Evolutionary conservation across 1,140 invertebrate species (phyloP).

Genomic region (Odontomachus brunneus): DNA sequence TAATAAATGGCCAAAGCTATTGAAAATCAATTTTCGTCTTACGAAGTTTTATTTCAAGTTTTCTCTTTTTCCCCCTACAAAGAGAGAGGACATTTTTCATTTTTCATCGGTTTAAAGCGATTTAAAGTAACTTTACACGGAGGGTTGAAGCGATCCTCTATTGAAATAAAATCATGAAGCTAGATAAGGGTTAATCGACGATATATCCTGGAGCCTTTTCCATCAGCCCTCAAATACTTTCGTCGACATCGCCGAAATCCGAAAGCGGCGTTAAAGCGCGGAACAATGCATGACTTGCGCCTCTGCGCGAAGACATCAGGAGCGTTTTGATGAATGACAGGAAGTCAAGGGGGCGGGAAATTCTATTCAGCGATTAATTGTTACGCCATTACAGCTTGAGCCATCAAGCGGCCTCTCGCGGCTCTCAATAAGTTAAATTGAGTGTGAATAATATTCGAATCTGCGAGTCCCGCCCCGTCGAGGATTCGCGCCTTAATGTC

Average conservation of each 20-base stretch:
- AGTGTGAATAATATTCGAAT: slow-evolving; percentile 78
- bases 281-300: slow-evolving; percentile 52
- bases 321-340: slow-evolving; percentile 70
- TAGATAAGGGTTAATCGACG: slow-evolving; percentile 41
- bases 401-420: slow-evolving; percentile 65
- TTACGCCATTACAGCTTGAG: slow-evolving; percentile 73
- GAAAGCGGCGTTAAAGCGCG: slow-evolving; percentile 37
- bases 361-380: slow-evolving; percentile 77
- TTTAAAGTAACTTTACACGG: slow-evolving; percentile 1
- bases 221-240: slow-evolving; percentile 25
- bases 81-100: not conserved
- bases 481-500: slow-evolving; percentile 70
- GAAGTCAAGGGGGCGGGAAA: slow-evolving; percentile 61
- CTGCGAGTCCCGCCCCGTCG: slow-evolving; percentile 53
- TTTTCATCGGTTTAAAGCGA: slow-evolving; percentile 38
- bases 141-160: slow-evolving; percentile 1
- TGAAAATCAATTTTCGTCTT: slow-evolving; percentile 18
- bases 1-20: not conserved
- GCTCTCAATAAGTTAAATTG: slow-evolving; percentile 77
- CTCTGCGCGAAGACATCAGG: slow-evolving; percentile 12
- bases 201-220: slow-evolving; percentile 34
- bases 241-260: slow-evolving; percentile 32
- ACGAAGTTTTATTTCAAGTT: slow-evolving; percentile 30
- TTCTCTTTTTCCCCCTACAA: not conserved
- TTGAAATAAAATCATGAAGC: slow-evolving; percentile 42